These are phyloP conservation scores for Onychostruthus taczanowskii DNA, from an alignment of 2,113 vertebrate genomes.

Conservation along the genomic window DNA sequence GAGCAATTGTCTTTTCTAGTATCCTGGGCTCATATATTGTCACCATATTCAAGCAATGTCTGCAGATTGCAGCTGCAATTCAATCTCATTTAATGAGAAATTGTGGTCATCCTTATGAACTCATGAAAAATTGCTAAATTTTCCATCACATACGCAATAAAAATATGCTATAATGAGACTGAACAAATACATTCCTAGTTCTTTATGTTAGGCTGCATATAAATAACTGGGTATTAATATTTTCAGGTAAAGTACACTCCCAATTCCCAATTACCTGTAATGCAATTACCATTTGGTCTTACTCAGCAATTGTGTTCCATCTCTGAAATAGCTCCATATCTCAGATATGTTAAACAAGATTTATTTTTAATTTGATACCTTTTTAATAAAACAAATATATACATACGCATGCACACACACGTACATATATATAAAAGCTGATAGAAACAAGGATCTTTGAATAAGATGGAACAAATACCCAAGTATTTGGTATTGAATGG, in stretches of 20 bases:
- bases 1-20: background rate
- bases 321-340: background rate
- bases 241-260: background rate
- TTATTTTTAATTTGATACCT: background rate
- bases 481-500: background rate
- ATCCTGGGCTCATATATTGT: background rate
- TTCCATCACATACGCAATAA: background rate
- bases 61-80: background rate
- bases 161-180: background rate
- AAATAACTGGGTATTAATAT: background rate
- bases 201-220: background rate
- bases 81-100: background rate
- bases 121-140: background rate
- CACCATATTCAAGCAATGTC: background rate
- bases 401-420: accelerated
- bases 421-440: background rate
- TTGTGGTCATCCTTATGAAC: background rate
- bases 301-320: background rate
- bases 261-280: background rate
- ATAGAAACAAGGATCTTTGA: background rate
- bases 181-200: background rate
- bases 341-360: background rate
- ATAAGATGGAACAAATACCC: background rate
- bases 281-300: background rate
- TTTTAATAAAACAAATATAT: background rate